Percentiles rank a stretch among this genome's conserved stretches.
Conservation (phyloP, 1,140 invertebrate species). For the Pteromalus puparum region DNA sequence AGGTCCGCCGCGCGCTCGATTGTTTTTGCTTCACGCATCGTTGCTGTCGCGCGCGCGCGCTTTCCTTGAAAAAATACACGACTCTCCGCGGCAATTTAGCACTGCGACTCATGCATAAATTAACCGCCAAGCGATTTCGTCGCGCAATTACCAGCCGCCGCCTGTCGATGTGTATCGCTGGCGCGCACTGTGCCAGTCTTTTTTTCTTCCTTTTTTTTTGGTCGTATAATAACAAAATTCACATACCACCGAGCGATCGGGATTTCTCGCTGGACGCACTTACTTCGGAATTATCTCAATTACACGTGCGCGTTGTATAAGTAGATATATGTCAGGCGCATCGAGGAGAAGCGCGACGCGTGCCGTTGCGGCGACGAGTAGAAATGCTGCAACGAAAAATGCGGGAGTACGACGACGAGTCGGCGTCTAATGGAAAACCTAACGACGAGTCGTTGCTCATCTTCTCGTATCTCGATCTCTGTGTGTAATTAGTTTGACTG, state of each 20-base stretch:
- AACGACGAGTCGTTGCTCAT: constrained; percentile 13
- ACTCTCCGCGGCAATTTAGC: constrained; percentile 4
- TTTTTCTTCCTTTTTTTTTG: no score
- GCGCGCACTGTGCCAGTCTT: not conserved
- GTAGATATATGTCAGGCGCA: no score
- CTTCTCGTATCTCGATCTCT: not conserved
- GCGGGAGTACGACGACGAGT: not conserved
- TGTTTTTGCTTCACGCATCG: constrained; percentile 39
- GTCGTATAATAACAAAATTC: not conserved
- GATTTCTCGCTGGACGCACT: not conserved
- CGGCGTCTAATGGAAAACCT: constrained; percentile 14
- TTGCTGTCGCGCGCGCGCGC: constrained; percentile 8
- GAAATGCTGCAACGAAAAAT: not conserved
- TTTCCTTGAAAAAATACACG: constrained; percentile 24
- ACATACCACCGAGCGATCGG: not conserved
- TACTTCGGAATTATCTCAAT: constrained; percentile 34
- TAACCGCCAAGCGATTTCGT: constrained; percentile 16
- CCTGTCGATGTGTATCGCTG: not conserved
- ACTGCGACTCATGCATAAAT: constrained; percentile 26
- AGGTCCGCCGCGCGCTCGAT: not conserved
- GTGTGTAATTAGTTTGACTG: not conserved
- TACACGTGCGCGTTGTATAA: not conserved
- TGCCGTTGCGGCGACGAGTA: no score
- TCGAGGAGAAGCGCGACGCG: no score
- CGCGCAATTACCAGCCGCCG: constrained; percentile 32